Conservation (phyloP, 1,140 invertebrate species). For the Aporrectodea caliginosa region DNA sequence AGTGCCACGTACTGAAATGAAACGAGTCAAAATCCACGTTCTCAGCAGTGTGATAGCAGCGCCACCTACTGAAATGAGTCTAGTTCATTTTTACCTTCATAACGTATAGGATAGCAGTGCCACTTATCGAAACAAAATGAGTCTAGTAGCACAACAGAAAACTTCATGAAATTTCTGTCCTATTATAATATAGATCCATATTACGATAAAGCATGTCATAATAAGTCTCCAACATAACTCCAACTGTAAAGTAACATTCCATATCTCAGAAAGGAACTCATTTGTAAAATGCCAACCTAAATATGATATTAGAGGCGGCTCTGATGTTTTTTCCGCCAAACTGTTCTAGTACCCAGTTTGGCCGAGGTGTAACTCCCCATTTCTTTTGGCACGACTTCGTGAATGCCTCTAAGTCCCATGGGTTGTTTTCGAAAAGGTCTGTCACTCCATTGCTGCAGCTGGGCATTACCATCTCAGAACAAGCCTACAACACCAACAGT, state of each 20-base stretch:
- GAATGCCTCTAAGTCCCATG: constrained; percentile 71
- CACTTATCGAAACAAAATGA: too few relatives aligned
- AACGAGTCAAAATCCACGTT: too few relatives aligned
- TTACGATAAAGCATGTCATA: background rate
- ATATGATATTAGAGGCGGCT: constrained; percentile 75
- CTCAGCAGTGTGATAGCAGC: too few relatives aligned
- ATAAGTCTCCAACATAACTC: background rate
- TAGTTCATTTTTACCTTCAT: too few relatives aligned
- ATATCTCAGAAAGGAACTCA: constrained; percentile 19
- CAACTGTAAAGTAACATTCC: background rate
- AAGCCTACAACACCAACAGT: constrained; percentile 57
- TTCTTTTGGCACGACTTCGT: constrained; percentile 68
- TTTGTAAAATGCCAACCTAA: constrained; percentile 55
- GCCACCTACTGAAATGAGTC: too few relatives aligned
- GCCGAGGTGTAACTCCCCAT: constrained; percentile 66
- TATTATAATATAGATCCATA: background rate
- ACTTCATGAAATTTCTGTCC: too few relatives aligned
- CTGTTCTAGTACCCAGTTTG: constrained; percentile 65
- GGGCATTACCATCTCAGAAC: constrained; percentile 95
- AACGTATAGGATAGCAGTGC: too few relatives aligned
- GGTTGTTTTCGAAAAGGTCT: constrained; percentile 76
- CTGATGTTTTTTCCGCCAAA: constrained; percentile 75
- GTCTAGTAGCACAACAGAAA: too few relatives aligned
- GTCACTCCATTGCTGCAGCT: constrained; percentile 72
- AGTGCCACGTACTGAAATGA: too few relatives aligned